phyloP scores from a whole-genome alignment of 2,888 invertebrate genomes.

The Apocheima hispidaria region DNA sequence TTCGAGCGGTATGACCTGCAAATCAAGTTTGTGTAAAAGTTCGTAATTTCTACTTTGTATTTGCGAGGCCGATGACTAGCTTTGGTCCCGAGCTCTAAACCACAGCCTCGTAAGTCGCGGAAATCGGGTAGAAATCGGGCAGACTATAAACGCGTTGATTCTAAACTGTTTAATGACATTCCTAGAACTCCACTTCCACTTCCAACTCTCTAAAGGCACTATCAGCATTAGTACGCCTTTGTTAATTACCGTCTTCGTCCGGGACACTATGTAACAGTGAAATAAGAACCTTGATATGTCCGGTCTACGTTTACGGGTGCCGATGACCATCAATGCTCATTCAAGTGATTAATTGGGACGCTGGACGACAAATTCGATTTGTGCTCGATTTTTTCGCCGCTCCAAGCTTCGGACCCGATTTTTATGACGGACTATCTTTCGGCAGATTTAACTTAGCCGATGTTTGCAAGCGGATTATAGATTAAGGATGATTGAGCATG shows the following conservation, averaged over 20 bases:
- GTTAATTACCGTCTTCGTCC: slow-evolving; percentile 19
- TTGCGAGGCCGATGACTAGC: no score
- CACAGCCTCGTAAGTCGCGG: no score
- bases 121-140: no score
- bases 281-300: slow-evolving; percentile 42
- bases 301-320: slow-evolving; percentile 47
- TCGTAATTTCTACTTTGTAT: no score
- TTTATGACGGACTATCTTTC: slow-evolving; percentile 20
- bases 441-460: slow-evolving; percentile 7
- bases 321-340: slow-evolving; percentile 49
- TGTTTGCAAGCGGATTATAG: slow-evolving; percentile 3
- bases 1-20: no score
- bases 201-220: slow-evolving; percentile 9
- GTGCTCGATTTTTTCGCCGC: slow-evolving; percentile 30
- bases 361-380: slow-evolving; percentile 34
- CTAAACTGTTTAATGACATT: neutral
- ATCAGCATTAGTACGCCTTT: slow-evolving; percentile 20
- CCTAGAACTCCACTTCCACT: neutral
- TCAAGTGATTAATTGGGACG: slow-evolving; percentile 48
- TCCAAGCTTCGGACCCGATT: slow-evolving; percentile 21
- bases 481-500: slow-evolving; percentile 11
- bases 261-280: slow-evolving; percentile 27
- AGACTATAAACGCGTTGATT: neutral
- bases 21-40: no score
- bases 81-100: no score